Evolutionary conservation across 2,888 invertebrate genomes (phyloP), one percentile per base, ranked within the genome.

Genomic region (Drosophila multiciliata): DNA sequence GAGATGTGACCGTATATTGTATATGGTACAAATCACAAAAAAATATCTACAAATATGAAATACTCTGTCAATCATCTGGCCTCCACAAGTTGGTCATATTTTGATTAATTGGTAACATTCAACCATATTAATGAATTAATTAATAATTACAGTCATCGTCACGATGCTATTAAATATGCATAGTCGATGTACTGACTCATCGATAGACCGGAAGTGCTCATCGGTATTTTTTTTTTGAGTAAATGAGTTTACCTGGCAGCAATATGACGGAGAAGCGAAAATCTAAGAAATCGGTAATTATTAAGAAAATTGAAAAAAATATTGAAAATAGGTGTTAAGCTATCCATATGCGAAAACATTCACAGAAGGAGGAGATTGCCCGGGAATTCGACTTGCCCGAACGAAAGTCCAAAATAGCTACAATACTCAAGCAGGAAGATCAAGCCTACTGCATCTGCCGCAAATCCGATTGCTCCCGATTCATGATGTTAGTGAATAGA

Each of bases 371-470:
- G 88, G 97, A 98, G 93, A 98, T 98, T 86, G 97, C 97, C 0
- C 96, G 96, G 88, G 97, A 97, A 91, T 98, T 98, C 91, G 96
- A 97, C 91, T 93, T 98, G 67, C 98, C 98, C 0, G 98, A 98
- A 91, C 94, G 98, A 49, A 97, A 98, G 91, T 97, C 97, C 32
- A 98, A 98, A 94, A 97, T 98, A 71, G 97, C 97, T 15, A 96
- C 97, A 3, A 94, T 98, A 65, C 93, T 98, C 57, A 97, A 97
- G 92, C 97, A 98, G 93, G 97, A 97, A 91, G 97, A 97, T 8
- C 97, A 97, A 93, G 97, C 97, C 0, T 99, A 99, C 92, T 99
- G 99, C 92, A 97, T 99, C 83, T 99, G 99, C 92, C 95, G 98
- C 50, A 97, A 98, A 9, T 97, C 98, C 0, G 99, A 99, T 91